These are phyloP conservation scores for Dendrolimus pini DNA, from an alignment of 2,888 invertebrate species.

Conservation along the genomic window DNA sequence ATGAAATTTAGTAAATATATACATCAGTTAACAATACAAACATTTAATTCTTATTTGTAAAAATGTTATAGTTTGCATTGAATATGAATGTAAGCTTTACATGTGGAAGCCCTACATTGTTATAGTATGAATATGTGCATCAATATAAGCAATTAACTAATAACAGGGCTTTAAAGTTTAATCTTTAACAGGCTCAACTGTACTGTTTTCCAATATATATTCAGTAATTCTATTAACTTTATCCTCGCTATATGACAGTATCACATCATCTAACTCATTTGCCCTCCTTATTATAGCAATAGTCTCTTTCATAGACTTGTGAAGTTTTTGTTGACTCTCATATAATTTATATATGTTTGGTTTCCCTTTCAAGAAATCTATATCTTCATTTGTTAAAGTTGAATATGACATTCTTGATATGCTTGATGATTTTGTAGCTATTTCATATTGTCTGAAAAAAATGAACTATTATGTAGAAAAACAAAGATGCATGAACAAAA, in stretches of 20 bases:
- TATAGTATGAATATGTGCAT: no score
- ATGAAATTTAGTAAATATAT: no score
- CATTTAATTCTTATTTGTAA: no score
- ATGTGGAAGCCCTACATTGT: no score
- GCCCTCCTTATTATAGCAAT: slow-evolving; percentile 36
- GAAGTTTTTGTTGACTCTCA: slow-evolving; percentile 49
- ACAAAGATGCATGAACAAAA: slow-evolving; percentile 1
- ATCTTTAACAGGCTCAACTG: slow-evolving; percentile 25
- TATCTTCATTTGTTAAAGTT: slow-evolving; percentile 56
- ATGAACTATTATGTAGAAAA: not conserved
- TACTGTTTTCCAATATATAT: slow-evolving; percentile 57
- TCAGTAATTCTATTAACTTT: slow-evolving; percentile 46
- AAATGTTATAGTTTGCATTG: no score
- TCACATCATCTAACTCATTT: slow-evolving; percentile 43
- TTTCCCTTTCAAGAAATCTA: slow-evolving; percentile 57
- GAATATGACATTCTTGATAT: slow-evolving; percentile 51
- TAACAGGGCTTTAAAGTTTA: no score
- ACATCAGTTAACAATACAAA: slow-evolving; percentile 12
- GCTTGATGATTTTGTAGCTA: slow-evolving; percentile 39
- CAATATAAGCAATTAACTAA: no score
- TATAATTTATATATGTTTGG: slow-evolving; percentile 50
- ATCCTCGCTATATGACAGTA: slow-evolving; percentile 42
- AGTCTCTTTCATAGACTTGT: slow-evolving; percentile 42
- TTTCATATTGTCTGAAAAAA: slow-evolving; percentile 52
- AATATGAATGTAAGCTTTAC: no score